These are phyloP conservation scores for Pseudomyrmex flavicornis DNA, from an alignment of 1,140 invertebrate genomes.

Conservation along the genomic window DNA sequence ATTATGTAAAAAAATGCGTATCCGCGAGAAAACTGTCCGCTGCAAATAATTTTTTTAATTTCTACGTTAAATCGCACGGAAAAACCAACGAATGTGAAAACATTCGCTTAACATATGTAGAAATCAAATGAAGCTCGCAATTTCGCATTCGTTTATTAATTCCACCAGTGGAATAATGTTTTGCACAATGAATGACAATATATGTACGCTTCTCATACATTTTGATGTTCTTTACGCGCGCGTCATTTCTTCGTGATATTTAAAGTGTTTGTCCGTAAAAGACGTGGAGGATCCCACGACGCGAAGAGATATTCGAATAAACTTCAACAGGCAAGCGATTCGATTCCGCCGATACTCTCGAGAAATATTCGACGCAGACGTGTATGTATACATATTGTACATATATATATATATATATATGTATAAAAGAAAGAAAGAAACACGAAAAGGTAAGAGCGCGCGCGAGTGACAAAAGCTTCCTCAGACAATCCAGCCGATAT, in stretches of 20 bases:
- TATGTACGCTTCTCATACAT: neutral
- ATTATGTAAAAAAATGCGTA: neutral
- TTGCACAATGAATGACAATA: neutral
- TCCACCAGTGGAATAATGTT: neutral
- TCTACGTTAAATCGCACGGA: neutral
- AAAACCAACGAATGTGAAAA: neutral
- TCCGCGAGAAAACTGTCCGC: neutral
- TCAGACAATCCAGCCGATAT: slow-evolving; percentile 43
- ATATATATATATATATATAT: neutral
- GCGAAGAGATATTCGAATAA: slow-evolving; percentile 27
- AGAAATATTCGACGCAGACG: slow-evolving; percentile 41
- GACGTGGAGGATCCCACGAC: neutral
- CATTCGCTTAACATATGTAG: neutral
- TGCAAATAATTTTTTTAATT: neutral
- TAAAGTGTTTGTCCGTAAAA: slow-evolving; percentile 19
- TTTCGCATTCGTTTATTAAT: neutral
- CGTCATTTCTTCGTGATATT: neutral
- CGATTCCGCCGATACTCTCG: slow-evolving; percentile 13
- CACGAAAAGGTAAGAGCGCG: neutral
- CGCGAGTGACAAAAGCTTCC: slow-evolving; percentile 45
- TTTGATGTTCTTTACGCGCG: neutral
- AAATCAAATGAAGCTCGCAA: neutral
- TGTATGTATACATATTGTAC: neutral
- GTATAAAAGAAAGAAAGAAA: slow-evolving; percentile 2
- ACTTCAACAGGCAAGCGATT: slow-evolving; percentile 46